phyloP scores from a whole-genome alignment of 92 coral and sea anemone genomes.

The Plumapathes pennacea region DNA sequence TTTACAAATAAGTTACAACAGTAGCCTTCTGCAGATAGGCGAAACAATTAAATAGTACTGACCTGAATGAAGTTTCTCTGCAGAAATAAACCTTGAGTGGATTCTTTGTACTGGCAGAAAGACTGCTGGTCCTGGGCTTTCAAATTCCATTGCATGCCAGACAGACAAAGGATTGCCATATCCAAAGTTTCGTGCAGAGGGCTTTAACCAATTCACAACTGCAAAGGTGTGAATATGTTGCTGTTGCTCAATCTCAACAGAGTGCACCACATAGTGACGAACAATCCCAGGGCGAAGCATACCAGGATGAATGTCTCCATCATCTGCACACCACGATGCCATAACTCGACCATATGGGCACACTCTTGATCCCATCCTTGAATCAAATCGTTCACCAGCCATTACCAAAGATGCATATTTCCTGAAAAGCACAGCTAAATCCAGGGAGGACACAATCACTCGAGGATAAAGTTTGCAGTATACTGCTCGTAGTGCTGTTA shows the following conservation, averaged over 20 bases:
- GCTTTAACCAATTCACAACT: constrained; percentile 52
- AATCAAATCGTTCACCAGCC: constrained; percentile 39
- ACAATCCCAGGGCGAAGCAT: constrained; percentile 24
- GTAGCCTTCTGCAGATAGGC: constrained; percentile 8
- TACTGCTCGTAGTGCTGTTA: constrained; percentile 6
- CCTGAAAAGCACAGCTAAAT: constrained; percentile 12
- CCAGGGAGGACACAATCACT: constrained; percentile 2
- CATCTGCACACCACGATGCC: constrained; percentile 44
- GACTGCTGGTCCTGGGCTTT: constrained; percentile 36
- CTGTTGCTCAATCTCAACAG: constrained; percentile 15
- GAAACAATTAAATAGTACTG: constrained; percentile 12
- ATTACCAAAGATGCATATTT: constrained; percentile 39
- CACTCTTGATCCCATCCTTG: constrained; percentile 16
- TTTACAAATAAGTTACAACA: background rate
- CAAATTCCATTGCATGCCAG: constrained; percentile 38
- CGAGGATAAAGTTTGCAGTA: constrained; percentile 25
- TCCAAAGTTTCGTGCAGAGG: constrained; percentile 19
- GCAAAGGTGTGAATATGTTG: constrained; percentile 53
- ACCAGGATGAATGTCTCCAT: constrained; percentile 31
- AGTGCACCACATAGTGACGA: constrained; percentile 35
- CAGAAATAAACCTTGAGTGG: constrained; percentile 26
- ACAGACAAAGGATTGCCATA: constrained; percentile 46
- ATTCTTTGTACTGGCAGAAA: constrained; percentile 60
- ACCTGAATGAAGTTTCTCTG: constrained; percentile 9
- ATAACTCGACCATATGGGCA: constrained; percentile 23